Conservation (phyloP, 2,888 invertebrate species). For the Eueremaeus valkanovi region DNA sequence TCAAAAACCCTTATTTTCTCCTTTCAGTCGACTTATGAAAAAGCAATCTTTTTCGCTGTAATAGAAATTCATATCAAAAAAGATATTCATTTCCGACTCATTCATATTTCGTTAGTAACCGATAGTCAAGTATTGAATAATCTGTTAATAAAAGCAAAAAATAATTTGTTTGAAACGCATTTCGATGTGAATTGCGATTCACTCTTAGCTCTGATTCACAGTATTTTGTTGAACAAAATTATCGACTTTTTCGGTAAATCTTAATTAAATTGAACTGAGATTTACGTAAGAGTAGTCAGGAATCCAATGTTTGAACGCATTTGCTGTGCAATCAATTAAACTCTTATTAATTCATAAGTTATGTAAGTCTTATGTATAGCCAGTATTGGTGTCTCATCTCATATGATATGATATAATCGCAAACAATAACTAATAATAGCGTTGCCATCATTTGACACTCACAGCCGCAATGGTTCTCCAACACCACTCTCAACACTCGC, state of each 20-base stretch:
- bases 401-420: background rate
- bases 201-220: background rate
- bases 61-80: conserved; percentile 8
- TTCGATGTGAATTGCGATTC: background rate
- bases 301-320: background rate
- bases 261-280: background rate
- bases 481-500: conserved; percentile 2
- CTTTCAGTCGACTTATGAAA: background rate
- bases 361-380: no score
- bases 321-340: background rate
- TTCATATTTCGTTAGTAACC: conserved; percentile 23
- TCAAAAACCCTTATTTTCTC: conserved; percentile 8
- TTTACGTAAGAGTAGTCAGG: background rate
- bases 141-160: background rate
- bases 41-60: background rate
- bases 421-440: background rate
- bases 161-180: conserved; percentile 21
- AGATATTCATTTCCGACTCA: conserved; percentile 27
- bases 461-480: conserved; percentile 24
- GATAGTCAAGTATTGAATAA: conserved; percentile 26
- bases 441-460: background rate
- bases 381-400: no score
- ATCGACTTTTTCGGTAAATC: background rate
- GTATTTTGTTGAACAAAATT: background rate
- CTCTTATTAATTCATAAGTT: background rate